Percentiles rank a stretch among this genome's conserved stretches.
Evolutionary conservation across 2,113 vertebrate genomes (phyloP).

Genomic region (Casuarius casuarius): DNA sequence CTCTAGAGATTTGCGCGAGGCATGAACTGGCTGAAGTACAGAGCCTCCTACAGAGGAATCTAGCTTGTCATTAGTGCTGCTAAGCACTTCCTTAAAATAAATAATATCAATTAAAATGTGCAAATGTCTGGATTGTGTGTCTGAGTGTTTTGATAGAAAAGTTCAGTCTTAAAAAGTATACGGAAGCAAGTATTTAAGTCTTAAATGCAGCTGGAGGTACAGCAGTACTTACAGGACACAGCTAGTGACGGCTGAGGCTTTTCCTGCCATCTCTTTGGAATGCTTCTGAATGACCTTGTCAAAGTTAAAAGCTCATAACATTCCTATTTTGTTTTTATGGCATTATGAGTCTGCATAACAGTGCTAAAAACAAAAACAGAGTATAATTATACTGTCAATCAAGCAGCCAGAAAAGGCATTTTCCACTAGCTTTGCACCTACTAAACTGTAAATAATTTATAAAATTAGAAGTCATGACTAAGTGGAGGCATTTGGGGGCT

Average conservation of each 20-base stretch:
- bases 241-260: conserved; percentile 67
- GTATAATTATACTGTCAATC: conserved; percentile 83
- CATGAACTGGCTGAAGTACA: neutral
- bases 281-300: conserved; percentile 79
- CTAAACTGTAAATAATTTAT: conserved; percentile 83
- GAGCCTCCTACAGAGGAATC: neutral
- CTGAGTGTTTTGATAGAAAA: neutral
- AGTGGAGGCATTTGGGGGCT: conserved; percentile 75
- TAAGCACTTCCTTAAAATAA: neutral
- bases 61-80: neutral
- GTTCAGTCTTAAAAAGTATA: neutral
- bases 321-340: conserved; percentile 79
- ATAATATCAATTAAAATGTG: neutral
- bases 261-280: conserved; percentile 70
- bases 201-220: conserved; percentile 34
- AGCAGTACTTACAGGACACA: conserved; percentile 46
- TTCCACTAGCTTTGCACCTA: conserved; percentile 78
- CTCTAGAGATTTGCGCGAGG: neutral
- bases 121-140: neutral
- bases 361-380: conserved; percentile 81
- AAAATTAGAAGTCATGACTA: conserved; percentile 80
- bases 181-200: neutral
- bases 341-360: conserved; percentile 78
- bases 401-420: conserved; percentile 78
- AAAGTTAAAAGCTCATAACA: conserved; percentile 83